These are phyloP conservation scores for Megaustenia siamemsis DNA, from an alignment of 2,888 invertebrate species.

Conservation along the genomic window DNA sequence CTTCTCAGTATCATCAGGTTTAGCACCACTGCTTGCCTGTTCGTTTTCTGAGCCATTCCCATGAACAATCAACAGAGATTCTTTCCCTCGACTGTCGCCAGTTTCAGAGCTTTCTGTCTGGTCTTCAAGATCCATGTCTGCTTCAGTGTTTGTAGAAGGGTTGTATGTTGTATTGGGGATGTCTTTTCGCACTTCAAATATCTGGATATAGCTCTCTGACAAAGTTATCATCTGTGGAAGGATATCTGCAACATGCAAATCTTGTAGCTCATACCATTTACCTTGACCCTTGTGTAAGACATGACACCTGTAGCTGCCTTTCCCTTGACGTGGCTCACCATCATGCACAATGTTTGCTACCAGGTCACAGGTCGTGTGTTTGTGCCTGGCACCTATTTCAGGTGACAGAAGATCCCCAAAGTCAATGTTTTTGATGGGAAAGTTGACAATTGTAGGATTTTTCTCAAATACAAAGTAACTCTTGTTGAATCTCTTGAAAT, in stretches of 20 bases:
- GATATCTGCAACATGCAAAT: constrained; percentile 98
- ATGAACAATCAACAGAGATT: neutral
- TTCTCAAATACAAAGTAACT: constrained; percentile 99
- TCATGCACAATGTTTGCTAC: constrained; percentile 99
- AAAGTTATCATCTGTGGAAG: constrained; percentile 99
- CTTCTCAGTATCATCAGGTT: neutral
- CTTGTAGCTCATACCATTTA: constrained; percentile 95
- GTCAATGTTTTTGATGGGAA: constrained; percentile 98
- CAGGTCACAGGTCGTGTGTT: constrained; percentile 93
- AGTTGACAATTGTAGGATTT: constrained; percentile 99
- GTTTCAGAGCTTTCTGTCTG: neutral
- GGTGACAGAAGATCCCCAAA: constrained; percentile 95
- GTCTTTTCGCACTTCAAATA: constrained; percentile 75
- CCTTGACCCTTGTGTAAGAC: constrained; percentile 91
- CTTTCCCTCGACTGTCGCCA: neutral
- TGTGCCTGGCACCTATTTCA: constrained; percentile 83
- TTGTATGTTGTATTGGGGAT: constrained; percentile 72
- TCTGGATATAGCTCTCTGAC: constrained; percentile 98
- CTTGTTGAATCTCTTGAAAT: constrained; percentile 98
- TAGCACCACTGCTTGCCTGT: neutral
- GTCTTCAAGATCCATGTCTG: constrained; percentile 7
- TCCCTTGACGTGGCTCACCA: constrained; percentile 90
- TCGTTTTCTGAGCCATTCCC: neutral
- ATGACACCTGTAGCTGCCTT: constrained; percentile 97
- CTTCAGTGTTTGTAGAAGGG: constrained; percentile 22